A percentile compares a stretch with the other conserved stretches of the same genome.
Evolutionary conservation across 2,113 vertebrate species (phyloP).

Genomic region (Cromileptes altivelis): DNA sequence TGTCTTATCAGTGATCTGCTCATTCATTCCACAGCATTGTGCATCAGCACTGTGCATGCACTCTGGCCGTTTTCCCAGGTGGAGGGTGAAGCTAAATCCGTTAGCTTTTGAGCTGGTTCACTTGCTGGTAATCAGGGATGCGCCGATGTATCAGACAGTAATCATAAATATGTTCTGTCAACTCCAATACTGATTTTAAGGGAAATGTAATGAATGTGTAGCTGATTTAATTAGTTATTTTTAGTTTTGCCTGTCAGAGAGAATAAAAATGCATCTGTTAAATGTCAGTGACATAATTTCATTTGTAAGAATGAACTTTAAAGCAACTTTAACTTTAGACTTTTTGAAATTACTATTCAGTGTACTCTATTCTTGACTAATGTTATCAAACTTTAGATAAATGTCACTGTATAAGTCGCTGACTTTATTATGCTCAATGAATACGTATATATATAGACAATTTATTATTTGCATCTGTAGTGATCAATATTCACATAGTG

Average conservation of each 20-base stretch:
- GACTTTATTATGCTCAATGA: no score
- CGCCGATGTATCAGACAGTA: slow-evolving; percentile 36
- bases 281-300: background rate
- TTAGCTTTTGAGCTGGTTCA: slow-evolving; percentile 67
- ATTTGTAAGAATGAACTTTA: background rate
- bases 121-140: slow-evolving; percentile 67
- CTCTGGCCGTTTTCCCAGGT: slow-evolving; percentile 26
- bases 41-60: slow-evolving; percentile 68
- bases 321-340: background rate
- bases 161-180: background rate
- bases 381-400: background rate
- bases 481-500: background rate
- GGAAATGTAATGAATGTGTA: background rate
- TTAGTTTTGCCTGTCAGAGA: background rate
- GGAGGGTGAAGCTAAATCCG: slow-evolving; percentile 65
- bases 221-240: background rate
- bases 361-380: background rate
- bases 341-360: no score
- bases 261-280: background rate
- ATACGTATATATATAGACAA: no score
- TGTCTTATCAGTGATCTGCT: slow-evolving; percentile 74
- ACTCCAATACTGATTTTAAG: background rate
- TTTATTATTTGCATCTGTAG: no score
- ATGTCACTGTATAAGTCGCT: background rate
- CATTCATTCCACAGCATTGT: slow-evolving; percentile 79